Evolutionary conservation across 2,113 vertebrate genomes (phyloP).

Genomic region (Nannobrachium achirus): DNA sequence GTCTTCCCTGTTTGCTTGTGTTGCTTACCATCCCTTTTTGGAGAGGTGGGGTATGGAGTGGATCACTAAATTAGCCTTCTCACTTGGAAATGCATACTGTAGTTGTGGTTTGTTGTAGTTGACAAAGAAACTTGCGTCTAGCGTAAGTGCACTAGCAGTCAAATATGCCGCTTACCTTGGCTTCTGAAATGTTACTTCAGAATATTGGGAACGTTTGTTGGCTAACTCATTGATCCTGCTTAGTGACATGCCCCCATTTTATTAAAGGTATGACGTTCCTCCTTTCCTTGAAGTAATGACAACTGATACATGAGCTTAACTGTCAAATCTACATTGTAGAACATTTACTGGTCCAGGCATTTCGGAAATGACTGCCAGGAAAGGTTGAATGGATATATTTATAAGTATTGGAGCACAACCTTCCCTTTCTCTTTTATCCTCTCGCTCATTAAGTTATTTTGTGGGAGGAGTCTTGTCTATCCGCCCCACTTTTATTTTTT

Average conservation of each 20-base stretch:
- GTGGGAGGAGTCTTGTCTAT: slow-evolving; percentile 83
- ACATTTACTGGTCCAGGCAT: slow-evolving; percentile 17
- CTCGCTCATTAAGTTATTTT: slow-evolving; percentile 89
- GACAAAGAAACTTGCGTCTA: slow-evolving; percentile 54
- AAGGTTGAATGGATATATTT: slow-evolving; percentile 36
- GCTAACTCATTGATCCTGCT: slow-evolving; percentile 52
- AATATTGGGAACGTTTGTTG: slow-evolving; percentile 36
- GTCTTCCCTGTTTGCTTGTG: slow-evolving; percentile 46
- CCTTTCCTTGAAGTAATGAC: not conserved
- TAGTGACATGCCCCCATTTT: slow-evolving; percentile 40
- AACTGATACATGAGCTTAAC: not conserved
- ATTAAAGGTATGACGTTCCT: slow-evolving; percentile 18
- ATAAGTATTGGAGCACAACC: slow-evolving; percentile 52
- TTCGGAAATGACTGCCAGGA: slow-evolving; percentile 5
- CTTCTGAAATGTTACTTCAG: slow-evolving; percentile 19
- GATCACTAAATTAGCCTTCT: slow-evolving; percentile 59
- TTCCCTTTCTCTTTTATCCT: slow-evolving; percentile 31
- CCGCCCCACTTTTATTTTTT: slow-evolving; percentile 65
- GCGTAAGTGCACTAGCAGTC: slow-evolving; percentile 59
- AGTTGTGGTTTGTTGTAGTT: slow-evolving; percentile 62
- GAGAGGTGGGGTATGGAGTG: slow-evolving; percentile 34
- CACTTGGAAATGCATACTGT: slow-evolving; percentile 45
- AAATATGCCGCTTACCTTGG: slow-evolving; percentile 26
- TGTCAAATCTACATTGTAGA: slow-evolving; percentile 11
- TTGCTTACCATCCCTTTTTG: slow-evolving; percentile 37